phyloP scores from a whole-genome alignment of 2,113 vertebrate species.

The Lamprologus speciosus region DNA sequence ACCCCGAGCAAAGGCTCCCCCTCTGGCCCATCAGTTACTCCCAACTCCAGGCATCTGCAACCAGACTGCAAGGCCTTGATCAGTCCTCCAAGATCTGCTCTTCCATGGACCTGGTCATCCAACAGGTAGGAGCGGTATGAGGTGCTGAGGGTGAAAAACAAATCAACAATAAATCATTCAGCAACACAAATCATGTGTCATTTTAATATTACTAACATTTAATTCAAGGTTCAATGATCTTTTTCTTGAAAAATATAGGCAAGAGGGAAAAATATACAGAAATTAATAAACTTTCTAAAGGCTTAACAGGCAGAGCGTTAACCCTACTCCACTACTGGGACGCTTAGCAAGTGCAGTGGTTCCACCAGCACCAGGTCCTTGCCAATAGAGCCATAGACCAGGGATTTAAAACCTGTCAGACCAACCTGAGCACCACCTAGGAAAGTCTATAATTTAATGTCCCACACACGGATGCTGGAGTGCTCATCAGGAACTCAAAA shows the following conservation, averaged over 20 bases:
- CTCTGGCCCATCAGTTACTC: conserved; percentile 87
- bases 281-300: background rate
- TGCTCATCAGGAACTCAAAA: background rate
- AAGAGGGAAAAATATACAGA: background rate
- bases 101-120: conserved; percentile 88
- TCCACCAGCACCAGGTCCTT: background rate
- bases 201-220: background rate
- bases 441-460: background rate
- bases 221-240: background rate
- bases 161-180: background rate
- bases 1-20: conserved; percentile 91
- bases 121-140: conserved; percentile 94
- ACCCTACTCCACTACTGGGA: background rate
- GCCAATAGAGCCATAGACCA: background rate
- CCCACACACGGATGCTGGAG: background rate
- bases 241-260: background rate
- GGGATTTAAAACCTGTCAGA: background rate
- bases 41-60: conserved; percentile 90
- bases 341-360: background rate
- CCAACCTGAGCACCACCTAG: background rate
- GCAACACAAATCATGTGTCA: background rate
- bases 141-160: conserved; percentile 51
- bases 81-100: conserved; percentile 87
- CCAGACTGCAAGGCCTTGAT: conserved; percentile 85
- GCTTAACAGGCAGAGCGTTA: background rate